Evolutionary conservation across 2,113 vertebrate genomes (phyloP), one percentile per base, ranked within the genome.

Genomic region (Gulo gulo): DNA sequence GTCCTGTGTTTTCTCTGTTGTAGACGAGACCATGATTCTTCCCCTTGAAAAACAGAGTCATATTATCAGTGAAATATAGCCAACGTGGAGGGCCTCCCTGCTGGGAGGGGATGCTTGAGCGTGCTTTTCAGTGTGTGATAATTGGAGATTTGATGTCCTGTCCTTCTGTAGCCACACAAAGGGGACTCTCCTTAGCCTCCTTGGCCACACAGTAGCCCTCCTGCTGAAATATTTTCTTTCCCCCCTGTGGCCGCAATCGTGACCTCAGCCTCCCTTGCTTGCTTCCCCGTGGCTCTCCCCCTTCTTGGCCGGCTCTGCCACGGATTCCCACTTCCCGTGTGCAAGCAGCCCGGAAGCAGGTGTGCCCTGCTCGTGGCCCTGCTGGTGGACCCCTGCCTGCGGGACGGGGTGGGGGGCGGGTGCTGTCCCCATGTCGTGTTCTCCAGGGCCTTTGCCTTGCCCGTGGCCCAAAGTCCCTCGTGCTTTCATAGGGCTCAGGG

Each of bases 1-100:
- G 78, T 4, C 14, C 81, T 12, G 5, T 8, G 24, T 74, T 80
- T 47, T 78, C 55, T 91, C 42, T 71, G 13, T 47, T 63, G 52
- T 89, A 45, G 82, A 92, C 78, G 55, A 93, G 85, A 83, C 50
- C 3, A 0, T 21, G 95, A 96, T 80, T 96, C 78, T 81, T 89
- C 79, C 79, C 74, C 87, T 50, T 20, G 29, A 81, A 83, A 95
- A 83, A 67, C 39, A 81, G 90, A 76, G 90, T 96, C 94, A 24
- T 39, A 14, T 87, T 83, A 73, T 97, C 94, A 82, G 74, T 20
- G 36, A 31, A 96, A 76, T 10, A 34, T 34, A 42, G 45, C 59
- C 0, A 18, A 69, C 50, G 18, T 12, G 9, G 89, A 45, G 80
- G 74, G 63, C 57, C 26, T 85, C 24, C 84, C 81, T 59, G 1